These are phyloP conservation scores for Drosophila guanche DNA, from an alignment of 1,140 invertebrate species.

Conservation along the genomic window DNA sequence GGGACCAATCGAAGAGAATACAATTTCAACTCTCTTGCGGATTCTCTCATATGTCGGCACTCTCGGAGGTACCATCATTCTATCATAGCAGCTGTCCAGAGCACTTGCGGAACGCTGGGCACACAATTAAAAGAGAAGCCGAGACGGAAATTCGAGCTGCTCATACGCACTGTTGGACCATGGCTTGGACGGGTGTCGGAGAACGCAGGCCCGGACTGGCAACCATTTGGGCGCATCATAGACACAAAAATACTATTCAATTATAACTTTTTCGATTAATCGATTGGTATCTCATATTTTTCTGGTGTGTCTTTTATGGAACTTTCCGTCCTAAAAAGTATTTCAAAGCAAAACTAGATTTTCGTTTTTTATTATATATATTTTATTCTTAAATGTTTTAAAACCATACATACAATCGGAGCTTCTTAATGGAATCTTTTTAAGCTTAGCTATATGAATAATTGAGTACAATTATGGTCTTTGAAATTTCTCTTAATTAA, in stretches of 20 bases:
- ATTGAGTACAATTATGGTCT: conserved; percentile 11
- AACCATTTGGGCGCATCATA: conserved; percentile 11
- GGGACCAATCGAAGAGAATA: conserved; percentile 58
- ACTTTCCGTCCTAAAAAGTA: too few species aligned
- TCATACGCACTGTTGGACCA: conserved; percentile 38
- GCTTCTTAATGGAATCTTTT: too few species aligned
- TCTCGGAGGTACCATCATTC: conserved; percentile 50
- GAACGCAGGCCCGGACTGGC: not conserved
- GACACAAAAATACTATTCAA: conserved; percentile 15
- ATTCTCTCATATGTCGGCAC: conserved; percentile 55
- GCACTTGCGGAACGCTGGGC: conserved; percentile 66
- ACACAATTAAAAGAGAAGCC: conserved; percentile 38
- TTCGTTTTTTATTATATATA: too few species aligned
- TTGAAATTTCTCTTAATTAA: conserved; percentile 32
- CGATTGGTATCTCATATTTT: too few species aligned
- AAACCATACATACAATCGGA: too few species aligned
- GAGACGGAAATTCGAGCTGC: conserved; percentile 49
- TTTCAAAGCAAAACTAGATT: too few species aligned
- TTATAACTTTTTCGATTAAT: conserved; percentile 1
- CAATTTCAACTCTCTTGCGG: conserved; percentile 57
- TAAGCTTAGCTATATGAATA: conserved; percentile 1
- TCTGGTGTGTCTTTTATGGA: too few species aligned
- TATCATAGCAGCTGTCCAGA: conserved; percentile 13
- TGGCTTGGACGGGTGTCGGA: not conserved
- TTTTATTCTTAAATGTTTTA: too few species aligned